Base-by-base conservation (phyloP, 2,888 invertebrate species). In the Acrobasis suavella region DNA sequence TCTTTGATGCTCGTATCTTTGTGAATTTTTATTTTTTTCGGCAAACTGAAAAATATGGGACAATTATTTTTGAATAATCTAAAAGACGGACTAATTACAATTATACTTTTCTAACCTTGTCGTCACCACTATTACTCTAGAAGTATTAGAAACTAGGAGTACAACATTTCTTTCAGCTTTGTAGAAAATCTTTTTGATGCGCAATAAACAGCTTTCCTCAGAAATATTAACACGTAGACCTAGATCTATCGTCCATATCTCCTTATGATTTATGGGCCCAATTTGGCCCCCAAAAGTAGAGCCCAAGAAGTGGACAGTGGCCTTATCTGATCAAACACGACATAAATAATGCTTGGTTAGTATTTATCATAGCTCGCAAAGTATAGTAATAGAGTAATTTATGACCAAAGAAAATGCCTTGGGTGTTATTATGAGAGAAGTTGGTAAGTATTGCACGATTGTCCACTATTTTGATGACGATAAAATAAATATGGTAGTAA, bases 311-410 rank as follows among this genome's bases (percentile, higher is more conserved):
- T 89, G 91, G 91, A 91, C 91, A 91, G 80, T 77, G 72, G 62
- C 63, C 69, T 73, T 90, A 91, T 91, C 91, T 83, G 89, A 91
- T 91, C 91, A 83, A 84, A 87, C 77, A 81, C 73, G 82, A 81
- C 83, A 83, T 91, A 91, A 91, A 91, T 91, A 87, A 89, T 83
- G 77, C 83, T 82, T 72, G 85, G 82, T 80, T 86, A 79, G 83
- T 89, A 86, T 90, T 90, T 91, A 91, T 91, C 91, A 88, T 76
- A 74, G 77, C 81, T 56, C 75, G 80, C 80, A 74, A 85, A 85
- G 85, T 82, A 78, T 80, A 81, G 84, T 84, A 86, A 83, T 84
- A 77, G 75, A 69, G 77, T 76, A 78, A 87, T 89, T 89, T 90
- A 90, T 86, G 77, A 71, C 65, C 67, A 65, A 71, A 76, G 80